These are phyloP conservation scores for Tonatia bakeri DNA, from an alignment of 2,113 vertebrate species.

Conservation along the genomic window DNA sequence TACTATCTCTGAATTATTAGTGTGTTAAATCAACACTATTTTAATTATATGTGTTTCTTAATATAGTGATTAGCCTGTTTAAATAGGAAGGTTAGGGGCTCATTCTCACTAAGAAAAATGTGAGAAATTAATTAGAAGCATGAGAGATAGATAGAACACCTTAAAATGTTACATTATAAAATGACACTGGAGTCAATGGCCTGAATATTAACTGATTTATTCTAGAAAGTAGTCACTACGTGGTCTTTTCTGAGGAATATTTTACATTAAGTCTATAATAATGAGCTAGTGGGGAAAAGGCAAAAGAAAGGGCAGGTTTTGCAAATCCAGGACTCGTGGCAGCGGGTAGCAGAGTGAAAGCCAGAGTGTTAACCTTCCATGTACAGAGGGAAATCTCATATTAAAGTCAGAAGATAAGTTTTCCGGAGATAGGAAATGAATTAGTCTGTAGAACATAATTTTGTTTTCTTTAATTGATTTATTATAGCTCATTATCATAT, in stretches of 20 bases:
- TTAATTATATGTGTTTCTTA: background rate
- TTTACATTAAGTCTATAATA: background rate
- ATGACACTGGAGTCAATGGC: background rate
- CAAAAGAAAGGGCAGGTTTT: background rate
- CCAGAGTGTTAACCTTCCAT: background rate
- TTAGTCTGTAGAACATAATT: background rate
- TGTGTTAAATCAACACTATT: background rate
- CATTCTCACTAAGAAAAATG: background rate
- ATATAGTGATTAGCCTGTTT: background rate
- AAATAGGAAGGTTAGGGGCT: background rate
- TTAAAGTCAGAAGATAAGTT: background rate
- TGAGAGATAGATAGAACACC: background rate
- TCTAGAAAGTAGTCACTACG: background rate
- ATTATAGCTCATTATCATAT: background rate
- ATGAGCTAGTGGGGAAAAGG: background rate
- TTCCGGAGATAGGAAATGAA: background rate
- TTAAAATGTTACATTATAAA: background rate
- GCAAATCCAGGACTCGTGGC: background rate
- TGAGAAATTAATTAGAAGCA: background rate
- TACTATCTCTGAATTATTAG: background rate
- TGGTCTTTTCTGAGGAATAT: background rate
- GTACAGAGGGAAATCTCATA: background rate
- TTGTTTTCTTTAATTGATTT: background rate
- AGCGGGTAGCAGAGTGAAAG: background rate
- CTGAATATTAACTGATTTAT: background rate